Base-by-base conservation (phyloP, 1,140 invertebrate genomes). In the Bombus superbus region DNA sequence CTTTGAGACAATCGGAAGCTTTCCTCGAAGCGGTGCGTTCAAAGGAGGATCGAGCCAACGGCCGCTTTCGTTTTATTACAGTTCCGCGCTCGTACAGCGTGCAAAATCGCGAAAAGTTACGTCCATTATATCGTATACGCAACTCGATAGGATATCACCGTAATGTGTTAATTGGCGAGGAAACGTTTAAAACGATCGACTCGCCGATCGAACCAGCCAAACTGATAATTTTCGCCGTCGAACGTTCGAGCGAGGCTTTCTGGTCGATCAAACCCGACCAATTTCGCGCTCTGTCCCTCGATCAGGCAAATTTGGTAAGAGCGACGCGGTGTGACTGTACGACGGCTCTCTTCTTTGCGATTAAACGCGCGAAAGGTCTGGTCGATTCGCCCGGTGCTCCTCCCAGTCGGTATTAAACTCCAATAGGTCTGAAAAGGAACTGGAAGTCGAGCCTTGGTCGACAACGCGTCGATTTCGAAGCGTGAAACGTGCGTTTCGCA, bases 391-490 rank as follows among this genome's bases (percentile, higher is more conserved):
- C 81, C 84, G 69, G 73, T 84, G 68, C 81, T 62, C 53, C 85
- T 59, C 84, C 84, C 77, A 84, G 79, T 89, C 81, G 74, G 62
- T 69, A 89, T 89, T 90, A 89, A 90, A 89, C 71, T 89, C 81
- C 74, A 89, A 87, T 87, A 44, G 57, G 69, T 1, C 32, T 84
- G 85, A 78, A 86, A 86, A 75, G 76, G 10, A 38, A 38, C 32
- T 28, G 75, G 62, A 81, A 84, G 81, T 89, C 72, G 79, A 89
- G 64, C 57, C 59, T 76, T 47, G 15, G 47, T 35, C 42, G 76
- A 64, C 79, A 25, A 71, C 42, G 53, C 57, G 62, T 6, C 85
- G 74, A 84, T 57, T 44, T 47, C 38, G 25, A 66, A 75, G 32
- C 57, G 66, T 77, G 18, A 81, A 89, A 89, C 75, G 57, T 13